Evolutionary conservation across 2,888 invertebrate genomes (phyloP), one percentile per base, ranked within the genome.

Genomic region (Caenorhabditis sp.): DNA sequence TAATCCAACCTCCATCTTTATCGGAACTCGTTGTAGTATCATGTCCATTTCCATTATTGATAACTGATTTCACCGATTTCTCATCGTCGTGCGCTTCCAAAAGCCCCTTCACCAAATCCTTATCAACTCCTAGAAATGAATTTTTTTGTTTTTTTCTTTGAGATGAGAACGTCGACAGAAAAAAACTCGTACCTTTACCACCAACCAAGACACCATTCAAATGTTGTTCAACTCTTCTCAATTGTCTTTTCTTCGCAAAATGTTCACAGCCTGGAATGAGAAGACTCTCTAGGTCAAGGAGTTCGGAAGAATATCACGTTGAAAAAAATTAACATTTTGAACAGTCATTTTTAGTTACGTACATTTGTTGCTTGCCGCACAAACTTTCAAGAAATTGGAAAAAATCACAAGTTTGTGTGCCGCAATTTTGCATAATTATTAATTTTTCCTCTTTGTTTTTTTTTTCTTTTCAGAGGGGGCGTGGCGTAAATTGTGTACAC

Each of bases 251-350:
- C 64, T 73, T 77, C 31, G 80, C 80, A 49, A 63, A 72, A 49
- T 71, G 66, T 56, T 80, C 80, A 54, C 80, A 80, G 26, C 61
- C 80, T 80, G 66, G 10, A n/a, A n/a, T n/a, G n/a, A n/a, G 25
- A 59, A 26, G 8, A 36, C 27, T 3, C n/a, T 50, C 52, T 20
- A n/a, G n/a, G n/a, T n/a, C n/a, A n/a, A n/a, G n/a, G n/a, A n/a
- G n/a, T n/a, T n/a, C n/a, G n/a, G n/a, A n/a, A n/a, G n/a, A n/a
- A n/a, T n/a, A n/a, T n/a, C n/a, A n/a, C n/a, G n/a, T n/a, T n/a
- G n/a, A n/a, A n/a, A n/a, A n/a, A n/a, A n/a, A n/a, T n/a, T n/a
- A n/a, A n/a, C n/a, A n/a, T n/a, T n/a, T n/a, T n/a, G n/a, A n/a
- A n/a, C n/a, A n/a, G n/a, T n/a, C n/a, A n/a, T n/a, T n/a, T n/a